Conservation (phyloP, 2,797 vertebrate species). For the Erethizon dorsatum region DNA sequence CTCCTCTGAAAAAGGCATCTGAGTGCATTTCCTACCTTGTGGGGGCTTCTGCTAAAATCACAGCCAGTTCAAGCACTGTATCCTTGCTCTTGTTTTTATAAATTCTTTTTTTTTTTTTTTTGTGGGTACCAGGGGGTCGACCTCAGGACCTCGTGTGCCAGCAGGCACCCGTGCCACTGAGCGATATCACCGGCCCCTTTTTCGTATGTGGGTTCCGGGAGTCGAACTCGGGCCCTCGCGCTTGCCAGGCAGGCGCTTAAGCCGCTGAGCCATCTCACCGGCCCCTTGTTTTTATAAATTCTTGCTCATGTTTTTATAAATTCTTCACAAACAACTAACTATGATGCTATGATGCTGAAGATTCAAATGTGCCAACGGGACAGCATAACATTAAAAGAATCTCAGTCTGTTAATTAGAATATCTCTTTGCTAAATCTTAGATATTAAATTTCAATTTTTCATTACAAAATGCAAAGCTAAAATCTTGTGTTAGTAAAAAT, state of each 20-base stretch:
- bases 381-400: not conserved
- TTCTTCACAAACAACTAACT: not conserved
- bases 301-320: not conserved
- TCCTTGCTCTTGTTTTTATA: not conserved
- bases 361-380: not conserved
- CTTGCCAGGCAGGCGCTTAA: no score
- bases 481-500: not conserved
- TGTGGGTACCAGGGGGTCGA: no score
- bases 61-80: not conserved
- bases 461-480: not conserved
- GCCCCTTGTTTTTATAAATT: not conserved
- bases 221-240: no score
- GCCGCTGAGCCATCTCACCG: no score
- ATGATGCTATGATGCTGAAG: not conserved
- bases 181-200: no score
- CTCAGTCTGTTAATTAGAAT: not conserved
- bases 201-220: no score
- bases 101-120: no score
- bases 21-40: not conserved
- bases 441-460: not conserved
- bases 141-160: no score
- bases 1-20: not conserved
- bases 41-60: not conserved
- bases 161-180: no score
- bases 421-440: not conserved